Conservation (phyloP, 1,140 invertebrate species). For the Psilanteris sp. region DNA sequence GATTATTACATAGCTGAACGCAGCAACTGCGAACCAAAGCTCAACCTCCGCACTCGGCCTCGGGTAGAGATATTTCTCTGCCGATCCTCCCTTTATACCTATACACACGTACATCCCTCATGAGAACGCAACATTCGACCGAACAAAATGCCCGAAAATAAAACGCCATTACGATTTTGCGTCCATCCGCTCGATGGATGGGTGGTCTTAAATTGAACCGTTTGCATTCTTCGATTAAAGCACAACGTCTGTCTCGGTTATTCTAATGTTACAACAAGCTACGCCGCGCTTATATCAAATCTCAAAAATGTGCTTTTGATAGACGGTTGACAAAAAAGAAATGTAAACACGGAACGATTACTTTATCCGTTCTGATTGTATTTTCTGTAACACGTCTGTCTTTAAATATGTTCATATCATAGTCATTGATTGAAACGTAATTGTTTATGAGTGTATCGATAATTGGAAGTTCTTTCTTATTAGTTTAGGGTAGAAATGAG, state of each 20-base stretch:
- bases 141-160: constrained; percentile 74
- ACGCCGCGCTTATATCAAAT: no score
- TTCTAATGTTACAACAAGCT: background rate
- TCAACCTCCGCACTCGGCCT: constrained; percentile 63
- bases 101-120: constrained; percentile 48
- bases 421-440: no score
- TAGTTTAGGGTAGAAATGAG: no score
- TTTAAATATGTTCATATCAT: no score
- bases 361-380: no score
- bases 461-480: no score
- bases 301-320: no score
- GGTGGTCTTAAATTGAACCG: constrained; percentile 77
- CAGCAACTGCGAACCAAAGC: constrained; percentile 63
- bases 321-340: no score
- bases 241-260: constrained; percentile 1
- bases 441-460: no score
- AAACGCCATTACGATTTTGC: constrained; percentile 78
- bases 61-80: constrained; percentile 62
- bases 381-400: no score
- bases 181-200: constrained; percentile 61
- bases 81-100: constrained; percentile 42
- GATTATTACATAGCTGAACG: constrained; percentile 77
- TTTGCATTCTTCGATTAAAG: constrained; percentile 57
- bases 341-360: no score
- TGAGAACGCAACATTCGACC: constrained; percentile 51